Base-by-base conservation (phyloP, 2,888 invertebrate species). In the Melieria omissa region DNA sequence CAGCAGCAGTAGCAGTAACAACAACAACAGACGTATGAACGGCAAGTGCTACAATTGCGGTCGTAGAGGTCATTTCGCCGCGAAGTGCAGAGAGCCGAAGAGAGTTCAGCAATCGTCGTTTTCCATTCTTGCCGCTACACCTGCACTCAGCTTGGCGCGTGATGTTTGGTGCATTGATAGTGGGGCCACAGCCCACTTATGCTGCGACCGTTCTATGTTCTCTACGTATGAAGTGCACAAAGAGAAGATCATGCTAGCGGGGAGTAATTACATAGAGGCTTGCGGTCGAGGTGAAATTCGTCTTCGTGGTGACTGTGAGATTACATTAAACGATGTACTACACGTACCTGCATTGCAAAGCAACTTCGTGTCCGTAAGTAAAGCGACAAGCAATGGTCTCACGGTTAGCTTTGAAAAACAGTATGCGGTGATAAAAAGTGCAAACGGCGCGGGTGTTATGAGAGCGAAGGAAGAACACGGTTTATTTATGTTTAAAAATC, bases 151-250 rank as follows among this genome's bases (percentile, higher is more conserved):
- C 4, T 7, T 44, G 41, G 42, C 10, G 9, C 5, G n/a, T 29
- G 60, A 12, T 47, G 41, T 10, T 46, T 72, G 67, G 72, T 72
- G 67, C 45, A 14, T 72, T 16, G 72, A 67, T 41, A 66, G 47
- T 44, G 72, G 72, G 12, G 67, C 72, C 16, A 67, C 72, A 12
- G 41, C 72, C 4, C 71, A 71, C 45, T 44, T 71, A 62, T 66
- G 71, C 54, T 45, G 62, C 8, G 55, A 63, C 45, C 54, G 66
- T 16, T 52, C 55, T 29, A 29, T 66, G 44, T 61, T 71, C 58
- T 41, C 10, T 29, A 62, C 14, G 10, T 54, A 42, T 54, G 45
- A 54, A 54, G 47, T n/a, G 7, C 42, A 45, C 47, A 54, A 54
- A 16, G 62, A 67, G 46, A 62, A 61, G 44, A 49, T 65, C 6